Evolutionary conservation across 2,797 vertebrate genomes (phyloP), one percentile per base, ranked within the genome.

Genomic region (Danio tinwini): DNA sequence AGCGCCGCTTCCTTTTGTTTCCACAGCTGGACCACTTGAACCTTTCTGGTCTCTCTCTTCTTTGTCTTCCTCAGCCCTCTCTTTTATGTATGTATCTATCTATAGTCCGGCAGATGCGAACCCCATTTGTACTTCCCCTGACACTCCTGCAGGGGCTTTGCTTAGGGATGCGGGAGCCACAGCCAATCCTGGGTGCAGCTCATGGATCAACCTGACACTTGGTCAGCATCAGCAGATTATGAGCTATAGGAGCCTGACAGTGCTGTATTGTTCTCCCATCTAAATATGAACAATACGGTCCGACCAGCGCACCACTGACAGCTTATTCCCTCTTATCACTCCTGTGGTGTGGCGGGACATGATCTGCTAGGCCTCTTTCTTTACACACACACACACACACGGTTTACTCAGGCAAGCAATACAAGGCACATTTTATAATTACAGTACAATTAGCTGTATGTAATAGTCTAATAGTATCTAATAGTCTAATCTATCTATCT

Each of bases 201-300:
- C 83, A 88, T 90, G 91, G 93, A 92, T 94, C 85, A 90, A 91
- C 93, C 88, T 95, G 94, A 94, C 94, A 94, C 91, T 92, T 92
- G 93, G 93, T 94, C 93, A 94, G 93, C 93, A 94, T 94, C 94
- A 94, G 94, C 94, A 94, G 93, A 93, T 94, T 95, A 94, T 94
- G 93, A 94, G 94, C 92, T 94, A 93, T 92, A 91, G 93, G 90
- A 92, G 91, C 92, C 92, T 94, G 92, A 93, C 93, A 93, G 91
- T 64, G 87, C 91, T 88, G 90, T 92, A 94, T 94, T 94, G 93
- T 93, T 94, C 93, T 91, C 93, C 93, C 93, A 92, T 93, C 91
- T 93, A 93, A 93, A 94, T 93, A 92, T 92, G 94, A 94, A 89
- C 94, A 93, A 94, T 94, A 95, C 91, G 91, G 88, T 68, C 82